These are phyloP conservation scores for Chironomus tentans DNA, from an alignment of 2,888 invertebrate genomes.

Conservation along the genomic window DNA sequence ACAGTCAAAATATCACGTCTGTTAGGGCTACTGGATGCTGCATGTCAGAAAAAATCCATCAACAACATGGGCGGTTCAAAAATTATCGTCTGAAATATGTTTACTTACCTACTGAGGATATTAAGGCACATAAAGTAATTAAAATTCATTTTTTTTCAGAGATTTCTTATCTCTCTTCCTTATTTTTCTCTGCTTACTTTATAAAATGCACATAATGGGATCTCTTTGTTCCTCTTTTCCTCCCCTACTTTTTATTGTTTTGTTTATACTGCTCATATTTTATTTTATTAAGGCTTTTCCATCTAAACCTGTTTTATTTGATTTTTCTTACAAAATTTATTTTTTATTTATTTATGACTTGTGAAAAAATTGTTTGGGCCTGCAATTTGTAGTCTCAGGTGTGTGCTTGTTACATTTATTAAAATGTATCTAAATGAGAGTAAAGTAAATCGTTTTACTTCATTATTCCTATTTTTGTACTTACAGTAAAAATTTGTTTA, in stretches of 20 bases:
- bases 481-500: not conserved
- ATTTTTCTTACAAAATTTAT: not conserved
- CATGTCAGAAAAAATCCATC: no score
- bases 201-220: not conserved
- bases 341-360: not conserved
- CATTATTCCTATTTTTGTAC: not conserved
- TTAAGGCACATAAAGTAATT: no score
- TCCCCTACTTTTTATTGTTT: not conserved
- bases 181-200: not conserved
- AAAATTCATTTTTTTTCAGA: no score
- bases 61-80: no score
- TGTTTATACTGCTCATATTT: no score
- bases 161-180: not conserved
- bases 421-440: not conserved
- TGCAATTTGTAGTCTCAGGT: conserved; percentile 9
- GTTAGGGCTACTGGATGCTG: no score
- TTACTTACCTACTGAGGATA: no score
- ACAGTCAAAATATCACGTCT: no score
- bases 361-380: not conserved
- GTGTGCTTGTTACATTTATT: not conserved
- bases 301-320: conserved; percentile 8
- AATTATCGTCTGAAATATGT: no score
- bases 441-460: not conserved
- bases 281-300: not conserved
- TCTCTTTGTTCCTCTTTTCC: not conserved